Evolutionary conservation across 2,797 vertebrate species (phyloP).

Genomic region (Vespertilio murinus): DNA sequence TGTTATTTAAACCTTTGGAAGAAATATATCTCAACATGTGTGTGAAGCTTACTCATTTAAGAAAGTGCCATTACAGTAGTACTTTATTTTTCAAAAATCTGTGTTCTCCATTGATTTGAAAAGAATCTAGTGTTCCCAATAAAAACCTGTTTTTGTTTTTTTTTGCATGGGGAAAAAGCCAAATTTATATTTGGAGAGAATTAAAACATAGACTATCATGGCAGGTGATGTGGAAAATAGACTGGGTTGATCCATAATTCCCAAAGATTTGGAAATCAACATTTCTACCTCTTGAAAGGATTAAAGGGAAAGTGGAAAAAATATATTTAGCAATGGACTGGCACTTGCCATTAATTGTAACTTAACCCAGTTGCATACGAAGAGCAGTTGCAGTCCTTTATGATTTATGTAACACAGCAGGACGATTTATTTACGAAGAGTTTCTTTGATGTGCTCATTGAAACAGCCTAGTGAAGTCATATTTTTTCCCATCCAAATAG

Average conservation of each 20-base stretch:
- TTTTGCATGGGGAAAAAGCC: not conserved
- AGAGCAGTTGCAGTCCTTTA: slow-evolving; percentile 55
- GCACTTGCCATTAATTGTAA: slow-evolving; percentile 61
- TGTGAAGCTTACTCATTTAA: slow-evolving; percentile 25
- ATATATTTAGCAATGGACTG: slow-evolving; percentile 40
- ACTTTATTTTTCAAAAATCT: slow-evolving; percentile 42
- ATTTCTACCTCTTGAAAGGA: slow-evolving; percentile 43
- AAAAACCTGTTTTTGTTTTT: not conserved
- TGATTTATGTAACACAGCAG: slow-evolving; percentile 64
- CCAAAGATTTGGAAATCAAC: slow-evolving; percentile 37
- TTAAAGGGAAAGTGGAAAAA: slow-evolving; percentile 34
- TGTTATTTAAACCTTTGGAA: not conserved
- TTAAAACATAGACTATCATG: slow-evolving; percentile 16
- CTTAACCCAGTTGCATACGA: slow-evolving; percentile 70
- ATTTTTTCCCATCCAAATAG: slow-evolving; percentile 52
- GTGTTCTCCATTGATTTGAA: slow-evolving; percentile 30
- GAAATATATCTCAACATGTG: not conserved
- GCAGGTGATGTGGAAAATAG: slow-evolving; percentile 6
- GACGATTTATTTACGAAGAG: slow-evolving; percentile 73
- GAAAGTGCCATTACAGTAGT: not conserved
- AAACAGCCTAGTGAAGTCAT: slow-evolving; percentile 56
- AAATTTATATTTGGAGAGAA: not conserved
- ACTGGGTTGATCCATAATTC: slow-evolving; percentile 1
- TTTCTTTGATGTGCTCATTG: slow-evolving; percentile 73
- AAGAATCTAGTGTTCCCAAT: slow-evolving; percentile 2